Evolutionary conservation across 1,140 invertebrate species (phyloP), one percentile per base, ranked within the genome.

Genomic region (Kradibia gibbosae): DNA sequence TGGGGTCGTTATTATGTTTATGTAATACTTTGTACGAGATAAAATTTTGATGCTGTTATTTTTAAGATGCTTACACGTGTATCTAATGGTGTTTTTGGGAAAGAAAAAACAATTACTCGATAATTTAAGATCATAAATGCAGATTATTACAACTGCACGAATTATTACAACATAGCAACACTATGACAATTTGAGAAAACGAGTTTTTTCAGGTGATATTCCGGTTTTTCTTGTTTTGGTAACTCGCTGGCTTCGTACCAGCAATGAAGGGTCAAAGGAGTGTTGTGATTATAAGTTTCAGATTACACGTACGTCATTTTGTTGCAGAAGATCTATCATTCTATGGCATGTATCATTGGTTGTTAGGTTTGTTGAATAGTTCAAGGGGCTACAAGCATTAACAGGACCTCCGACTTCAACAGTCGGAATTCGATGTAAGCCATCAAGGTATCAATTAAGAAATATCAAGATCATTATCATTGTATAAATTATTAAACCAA

Each of bases 231-330:
- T 67, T 67, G 62, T 67, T 67, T 67, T 28, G 62, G 62, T 67
- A 1, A 67, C 62, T 67, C 20, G 62, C 34, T 67, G 34, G 62
- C 62, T 67, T 36, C 20, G 15, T 36, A 8, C 53, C 53, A 34
- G 53, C 73, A 75, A 60, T 75, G 34, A 75, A 57, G 53, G 73
- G 73, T 75, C 55, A 75, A 75, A 74, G 50, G 39, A 75, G 73
- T 28, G 53, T 57, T 25, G 72, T 74, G 55, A 74, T 74, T 39
- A 57, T 57, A 57, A 74, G 72, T 74, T 57, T 75, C 73, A 39
- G 55, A 60, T 75, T 75, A 60, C 73, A 60, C 36, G 50, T 39
- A 39, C 53, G 73, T 75, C 73, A 75, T 75, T 75, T 75, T 75
- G 53, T 75, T 75, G 73, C 53, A 60, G 34, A 57, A 75, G 73